Conservation (phyloP, 1,140 invertebrate species). For the Apolygus lucorum region DNA sequence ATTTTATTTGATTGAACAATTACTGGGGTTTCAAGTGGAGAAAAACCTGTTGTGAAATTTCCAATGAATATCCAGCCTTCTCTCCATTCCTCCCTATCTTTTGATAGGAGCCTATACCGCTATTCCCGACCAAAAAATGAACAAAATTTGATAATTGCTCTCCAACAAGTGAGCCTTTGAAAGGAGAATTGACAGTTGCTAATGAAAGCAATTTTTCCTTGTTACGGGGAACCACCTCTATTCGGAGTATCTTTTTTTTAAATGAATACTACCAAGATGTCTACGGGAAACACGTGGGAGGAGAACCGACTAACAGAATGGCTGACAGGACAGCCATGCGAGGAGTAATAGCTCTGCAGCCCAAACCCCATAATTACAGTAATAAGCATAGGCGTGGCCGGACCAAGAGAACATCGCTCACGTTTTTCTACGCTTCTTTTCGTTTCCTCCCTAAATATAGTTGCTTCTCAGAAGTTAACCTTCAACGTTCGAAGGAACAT, state of each 20-base stretch:
- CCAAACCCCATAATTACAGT: not conserved
- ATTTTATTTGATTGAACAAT: too few relatives aligned
- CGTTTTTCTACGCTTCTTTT: not conserved
- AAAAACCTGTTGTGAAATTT: too few relatives aligned
- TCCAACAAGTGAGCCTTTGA: not conserved
- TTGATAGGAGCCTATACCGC: too few relatives aligned
- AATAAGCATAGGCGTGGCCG: not conserved
- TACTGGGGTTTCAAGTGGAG: too few relatives aligned
- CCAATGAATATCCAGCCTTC: too few relatives aligned
- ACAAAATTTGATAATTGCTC: too few relatives aligned
- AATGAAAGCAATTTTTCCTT: not conserved
- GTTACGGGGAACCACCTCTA: not conserved
- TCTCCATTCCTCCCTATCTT: too few relatives aligned
- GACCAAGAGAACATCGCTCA: not conserved
- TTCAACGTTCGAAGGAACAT: too few relatives aligned
- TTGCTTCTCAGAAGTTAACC: too few relatives aligned
- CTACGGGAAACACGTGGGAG: not conserved
- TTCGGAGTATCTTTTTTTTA: not conserved
- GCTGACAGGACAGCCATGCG: not conserved
- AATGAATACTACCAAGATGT: not conserved
- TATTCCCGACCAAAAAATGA: too few relatives aligned
- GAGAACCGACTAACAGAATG: not conserved
- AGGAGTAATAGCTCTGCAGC: not conserved
- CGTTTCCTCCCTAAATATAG: too few relatives aligned
- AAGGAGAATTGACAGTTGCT: not conserved